Evolutionary conservation across 1,140 invertebrate genomes (phyloP).

Genomic region (Parasteatoda tepidariorum): DNA sequence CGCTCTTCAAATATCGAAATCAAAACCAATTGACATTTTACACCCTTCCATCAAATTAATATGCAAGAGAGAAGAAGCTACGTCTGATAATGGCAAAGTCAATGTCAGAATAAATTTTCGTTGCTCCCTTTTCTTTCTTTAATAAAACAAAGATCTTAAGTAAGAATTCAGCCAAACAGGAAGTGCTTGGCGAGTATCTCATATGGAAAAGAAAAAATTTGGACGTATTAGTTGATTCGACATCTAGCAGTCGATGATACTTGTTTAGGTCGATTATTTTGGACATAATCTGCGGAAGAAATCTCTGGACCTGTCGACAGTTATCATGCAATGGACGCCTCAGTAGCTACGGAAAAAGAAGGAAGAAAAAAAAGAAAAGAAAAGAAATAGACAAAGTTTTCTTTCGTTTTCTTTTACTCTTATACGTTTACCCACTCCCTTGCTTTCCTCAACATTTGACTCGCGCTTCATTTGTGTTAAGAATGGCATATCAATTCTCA

Average conservation of each 20-base stretch:
- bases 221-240: constrained; percentile 4
- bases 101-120: constrained; percentile 30
- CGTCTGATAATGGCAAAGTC: constrained; percentile 28
- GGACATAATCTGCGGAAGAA: constrained; percentile 30
- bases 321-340: constrained; percentile 14
- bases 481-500: constrained; percentile 42
- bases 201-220: constrained; percentile 16
- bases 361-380: neutral
- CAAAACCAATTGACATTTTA: constrained; percentile 41
- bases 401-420: neutral
- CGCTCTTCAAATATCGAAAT: no score
- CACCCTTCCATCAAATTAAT: constrained; percentile 49
- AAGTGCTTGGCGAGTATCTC: constrained; percentile 12
- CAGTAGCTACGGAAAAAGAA: neutral
- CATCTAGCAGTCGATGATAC: constrained; percentile 19
- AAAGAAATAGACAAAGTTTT: neutral
- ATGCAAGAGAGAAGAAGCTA: neutral
- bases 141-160: constrained; percentile 6
- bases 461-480: neutral
- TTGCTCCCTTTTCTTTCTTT: neutral
- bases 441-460: neutral
- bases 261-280: constrained; percentile 17
- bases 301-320: constrained; percentile 31
- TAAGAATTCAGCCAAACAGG: no score
- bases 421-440: neutral